A percentile compares a stretch with the other conserved stretches of the same genome.
Conservation (phyloP, 1,140 invertebrate genomes). For the Drosophila equinoxialis region DNA sequence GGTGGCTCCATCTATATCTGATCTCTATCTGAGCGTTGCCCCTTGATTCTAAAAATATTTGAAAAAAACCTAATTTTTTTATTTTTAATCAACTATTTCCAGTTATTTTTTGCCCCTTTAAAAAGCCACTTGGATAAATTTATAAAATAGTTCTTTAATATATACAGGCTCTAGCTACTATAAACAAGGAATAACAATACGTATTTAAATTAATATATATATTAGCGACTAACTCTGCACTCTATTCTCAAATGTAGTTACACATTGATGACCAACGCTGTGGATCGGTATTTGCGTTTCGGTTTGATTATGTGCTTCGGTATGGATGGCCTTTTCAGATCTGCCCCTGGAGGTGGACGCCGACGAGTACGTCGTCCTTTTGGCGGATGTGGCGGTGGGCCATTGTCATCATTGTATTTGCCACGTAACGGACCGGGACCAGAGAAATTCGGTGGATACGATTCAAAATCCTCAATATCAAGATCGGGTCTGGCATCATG, state of each 20-base stretch:
- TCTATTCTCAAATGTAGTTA: slow-evolving; percentile 19
- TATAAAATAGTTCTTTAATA: slow-evolving; percentile 38
- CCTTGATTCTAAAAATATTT: no score
- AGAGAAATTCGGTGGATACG: slow-evolving; percentile 61
- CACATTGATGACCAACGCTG: slow-evolving; percentile 76
- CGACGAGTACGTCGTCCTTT: slow-evolving; percentile 48
- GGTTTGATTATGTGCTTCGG: slow-evolving; percentile 60
- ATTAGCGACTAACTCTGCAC: slow-evolving; percentile 23
- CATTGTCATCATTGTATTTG: slow-evolving; percentile 46
- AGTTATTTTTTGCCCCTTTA: no score
- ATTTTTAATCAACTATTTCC: no score
- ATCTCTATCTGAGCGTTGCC: no score
- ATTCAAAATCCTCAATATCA: slow-evolving; percentile 67
- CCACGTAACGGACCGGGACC: slow-evolving; percentile 50
- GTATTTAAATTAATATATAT: slow-evolving; percentile 35
- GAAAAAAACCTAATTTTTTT: no score
- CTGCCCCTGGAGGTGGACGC: slow-evolving; percentile 48
- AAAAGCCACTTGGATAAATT: neutral
- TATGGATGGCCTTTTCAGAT: slow-evolving; percentile 53
- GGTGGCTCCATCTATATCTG: no score
- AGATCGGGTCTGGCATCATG: slow-evolving; percentile 63
- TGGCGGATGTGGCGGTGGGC: slow-evolving; percentile 24
- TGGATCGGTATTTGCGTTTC: slow-evolving; percentile 66
- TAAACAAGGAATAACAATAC: slow-evolving; percentile 29
- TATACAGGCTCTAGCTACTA: slow-evolving; percentile 51